Evolutionary conservation across 2,113 vertebrate genomes (phyloP).

Genomic region (Apus apus): DNA sequence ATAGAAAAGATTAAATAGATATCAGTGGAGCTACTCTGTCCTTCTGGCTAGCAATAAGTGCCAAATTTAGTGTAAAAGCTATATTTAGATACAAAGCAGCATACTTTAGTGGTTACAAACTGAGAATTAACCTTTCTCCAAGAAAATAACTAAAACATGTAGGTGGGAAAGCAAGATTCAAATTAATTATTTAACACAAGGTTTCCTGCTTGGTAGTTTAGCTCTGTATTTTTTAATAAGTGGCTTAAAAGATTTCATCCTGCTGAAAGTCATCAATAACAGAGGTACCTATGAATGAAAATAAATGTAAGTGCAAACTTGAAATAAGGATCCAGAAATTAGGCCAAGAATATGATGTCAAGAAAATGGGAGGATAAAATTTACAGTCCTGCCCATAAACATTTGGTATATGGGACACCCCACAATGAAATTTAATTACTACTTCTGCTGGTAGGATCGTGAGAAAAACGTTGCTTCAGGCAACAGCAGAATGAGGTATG

Average conservation of each 20-base stretch:
- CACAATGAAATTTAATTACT: slow-evolving; percentile 44
- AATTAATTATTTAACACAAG: slow-evolving; percentile 35
- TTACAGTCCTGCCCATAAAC: slow-evolving; percentile 1
- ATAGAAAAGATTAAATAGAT: slow-evolving; percentile 57
- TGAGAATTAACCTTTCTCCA: slow-evolving; percentile 65
- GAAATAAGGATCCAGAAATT: neutral
- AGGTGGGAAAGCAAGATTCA: slow-evolving; percentile 19
- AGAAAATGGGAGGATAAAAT: neutral
- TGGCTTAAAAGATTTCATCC: neutral
- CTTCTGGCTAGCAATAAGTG: slow-evolving; percentile 64
- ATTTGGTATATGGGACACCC: slow-evolving; percentile 30
- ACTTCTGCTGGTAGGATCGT: neutral
- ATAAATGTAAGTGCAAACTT: neutral
- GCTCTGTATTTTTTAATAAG: neutral
- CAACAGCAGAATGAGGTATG: neutral
- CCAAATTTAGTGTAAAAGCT: slow-evolving; percentile 67
- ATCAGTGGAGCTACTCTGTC: slow-evolving; percentile 37
- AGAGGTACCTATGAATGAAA: neutral
- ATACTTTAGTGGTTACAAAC: slow-evolving; percentile 61
- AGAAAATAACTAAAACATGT: slow-evolving; percentile 40
- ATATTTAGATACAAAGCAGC: slow-evolving; percentile 66
- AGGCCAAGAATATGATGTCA: neutral
- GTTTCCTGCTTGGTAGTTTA: neutral
- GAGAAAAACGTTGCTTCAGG: neutral
- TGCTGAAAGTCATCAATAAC: neutral